phyloP scores from a whole-genome alignment of 2,113 vertebrate species.

The Redunca redunca region DNA sequence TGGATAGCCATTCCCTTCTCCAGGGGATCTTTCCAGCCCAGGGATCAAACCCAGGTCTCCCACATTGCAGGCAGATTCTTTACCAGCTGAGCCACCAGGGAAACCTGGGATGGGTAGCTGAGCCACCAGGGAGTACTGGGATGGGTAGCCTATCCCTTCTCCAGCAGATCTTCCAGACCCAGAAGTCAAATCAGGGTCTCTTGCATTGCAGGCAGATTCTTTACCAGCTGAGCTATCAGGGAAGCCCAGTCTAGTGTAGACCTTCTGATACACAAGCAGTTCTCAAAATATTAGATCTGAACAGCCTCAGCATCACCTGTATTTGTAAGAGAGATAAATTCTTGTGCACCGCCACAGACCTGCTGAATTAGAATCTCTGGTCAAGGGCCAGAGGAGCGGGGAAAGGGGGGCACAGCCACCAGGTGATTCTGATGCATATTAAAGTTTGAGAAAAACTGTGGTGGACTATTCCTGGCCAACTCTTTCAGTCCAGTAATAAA shows the following conservation, averaged over 20 bases:
- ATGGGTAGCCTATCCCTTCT: not conserved
- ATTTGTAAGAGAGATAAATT: not conserved
- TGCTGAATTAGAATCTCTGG: not conserved
- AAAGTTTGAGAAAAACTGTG: conserved; percentile 12
- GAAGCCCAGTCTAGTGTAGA: not conserved
- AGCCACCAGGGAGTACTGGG: not conserved
- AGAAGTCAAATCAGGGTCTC: not conserved
- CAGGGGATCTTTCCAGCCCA: not conserved
- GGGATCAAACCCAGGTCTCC: not conserved
- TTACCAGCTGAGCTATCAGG: not conserved
- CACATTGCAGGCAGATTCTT: not conserved
- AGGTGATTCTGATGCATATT: not conserved
- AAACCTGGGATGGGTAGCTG: not conserved
- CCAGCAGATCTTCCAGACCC: not conserved
- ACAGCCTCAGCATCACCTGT: not conserved
- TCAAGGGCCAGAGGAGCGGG: no score
- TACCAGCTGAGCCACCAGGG: not conserved
- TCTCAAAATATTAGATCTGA: not conserved
- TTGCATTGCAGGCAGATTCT: not conserved
- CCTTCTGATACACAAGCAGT: not conserved
- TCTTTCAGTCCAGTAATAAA: not conserved
- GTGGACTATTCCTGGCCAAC: not conserved
- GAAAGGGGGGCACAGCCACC: not conserved
- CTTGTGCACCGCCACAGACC: not conserved
- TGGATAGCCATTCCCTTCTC: not conserved